These are phyloP conservation scores for Thymelicus sylvestris DNA, from an alignment of 2,888 invertebrate species.

Conservation along the genomic window DNA sequence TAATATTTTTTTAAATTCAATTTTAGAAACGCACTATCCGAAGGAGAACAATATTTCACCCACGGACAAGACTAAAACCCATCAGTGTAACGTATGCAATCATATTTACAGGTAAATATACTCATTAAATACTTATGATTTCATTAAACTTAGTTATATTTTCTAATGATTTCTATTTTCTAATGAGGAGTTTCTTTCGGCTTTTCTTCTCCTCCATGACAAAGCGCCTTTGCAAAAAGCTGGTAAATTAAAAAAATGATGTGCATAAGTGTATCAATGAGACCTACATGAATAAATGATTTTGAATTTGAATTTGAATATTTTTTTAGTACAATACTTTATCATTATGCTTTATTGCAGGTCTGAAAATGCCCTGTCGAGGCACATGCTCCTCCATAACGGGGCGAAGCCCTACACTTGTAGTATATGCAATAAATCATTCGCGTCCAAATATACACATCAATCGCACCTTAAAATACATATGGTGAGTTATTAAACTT, in stretches of 20 bases:
- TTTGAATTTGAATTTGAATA: too few relatives aligned
- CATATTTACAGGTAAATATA: slow-evolving; percentile 85
- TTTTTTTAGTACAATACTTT: too few relatives aligned
- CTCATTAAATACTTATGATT: not conserved
- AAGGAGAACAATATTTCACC: slow-evolving; percentile 49
- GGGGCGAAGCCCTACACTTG: slow-evolving; percentile 89
- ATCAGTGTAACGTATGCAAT: slow-evolving; percentile 87
- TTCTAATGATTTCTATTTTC: too few relatives aligned
- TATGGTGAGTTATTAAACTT: slow-evolving; percentile 59
- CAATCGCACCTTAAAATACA: slow-evolving; percentile 92
- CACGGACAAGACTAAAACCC: slow-evolving; percentile 72
- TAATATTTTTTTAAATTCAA: slow-evolving; percentile 1
- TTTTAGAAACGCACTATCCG: slow-evolving; percentile 56
- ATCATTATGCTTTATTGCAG: slow-evolving; percentile 54
- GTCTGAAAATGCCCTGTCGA: slow-evolving; percentile 88
- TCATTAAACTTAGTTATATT: too few relatives aligned
- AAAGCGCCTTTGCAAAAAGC: too few relatives aligned
- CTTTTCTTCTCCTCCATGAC: too few relatives aligned
- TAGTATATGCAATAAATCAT: slow-evolving; percentile 87
- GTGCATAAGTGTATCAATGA: too few relatives aligned
- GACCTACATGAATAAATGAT: too few relatives aligned
- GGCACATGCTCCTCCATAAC: slow-evolving; percentile 89
- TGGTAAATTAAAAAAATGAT: too few relatives aligned
- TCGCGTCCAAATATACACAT: slow-evolving; percentile 91
- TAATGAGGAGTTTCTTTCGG: too few relatives aligned